phyloP scores from a whole-genome alignment of 2,113 vertebrate genomes.

The Hydrolagus affinis region DNA sequence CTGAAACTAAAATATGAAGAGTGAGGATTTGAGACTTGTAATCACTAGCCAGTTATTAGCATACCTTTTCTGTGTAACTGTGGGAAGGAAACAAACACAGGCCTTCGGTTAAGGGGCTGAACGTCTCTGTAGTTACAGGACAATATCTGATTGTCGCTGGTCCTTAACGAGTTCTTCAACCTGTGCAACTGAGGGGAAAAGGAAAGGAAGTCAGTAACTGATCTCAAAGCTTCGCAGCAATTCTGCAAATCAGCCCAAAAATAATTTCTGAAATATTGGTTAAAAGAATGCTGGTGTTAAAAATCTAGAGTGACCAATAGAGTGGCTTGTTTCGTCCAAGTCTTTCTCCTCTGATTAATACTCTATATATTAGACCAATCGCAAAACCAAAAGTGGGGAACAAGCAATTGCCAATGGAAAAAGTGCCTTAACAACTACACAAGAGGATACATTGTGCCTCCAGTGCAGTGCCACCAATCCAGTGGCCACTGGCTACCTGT shows the following conservation, averaged over 20 bases:
- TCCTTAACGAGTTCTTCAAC: not conserved
- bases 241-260: not conserved
- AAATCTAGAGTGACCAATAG: not conserved
- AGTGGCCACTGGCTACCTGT: too few relatives aligned
- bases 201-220: slow-evolving; percentile 11
- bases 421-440: too few relatives aligned
- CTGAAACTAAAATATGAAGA: slow-evolving; percentile 3
- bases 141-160: not conserved
- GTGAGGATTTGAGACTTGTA: not conserved
- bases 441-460: too few relatives aligned
- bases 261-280: not conserved
- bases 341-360: too few relatives aligned
- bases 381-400: too few relatives aligned
- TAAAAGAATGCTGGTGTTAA: not conserved
- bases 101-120: slow-evolving; percentile 20
- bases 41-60: not conserved
- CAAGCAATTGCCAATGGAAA: too few relatives aligned
- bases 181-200: not conserved
- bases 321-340: not conserved
- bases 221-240: not conserved
- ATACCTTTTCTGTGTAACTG: not conserved
- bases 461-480: too few relatives aligned
- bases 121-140: not conserved
- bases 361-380: too few relatives aligned
- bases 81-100: slow-evolving; percentile 10